A percentile compares a stretch with the other conserved stretches of the same genome.
phyloP scores from a whole-genome alignment of 2,888 invertebrate genomes.

The Macrosiphum euphorbiae region DNA sequence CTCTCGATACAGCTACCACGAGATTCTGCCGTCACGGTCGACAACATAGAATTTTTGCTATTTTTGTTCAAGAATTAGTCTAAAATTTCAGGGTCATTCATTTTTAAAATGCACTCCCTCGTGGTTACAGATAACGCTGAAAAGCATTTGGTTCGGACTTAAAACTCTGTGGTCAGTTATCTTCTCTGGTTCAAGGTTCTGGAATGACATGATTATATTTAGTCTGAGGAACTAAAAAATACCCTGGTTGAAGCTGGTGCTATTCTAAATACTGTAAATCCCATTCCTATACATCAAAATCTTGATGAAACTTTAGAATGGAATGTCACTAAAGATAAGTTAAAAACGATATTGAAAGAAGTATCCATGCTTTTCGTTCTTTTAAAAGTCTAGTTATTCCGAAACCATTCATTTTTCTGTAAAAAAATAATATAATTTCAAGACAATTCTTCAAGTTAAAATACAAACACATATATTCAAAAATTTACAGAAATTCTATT shows the following conservation, averaged over 20 bases:
- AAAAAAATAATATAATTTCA: slow-evolving; percentile 17
- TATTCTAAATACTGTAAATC: neutral
- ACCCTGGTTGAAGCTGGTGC: neutral
- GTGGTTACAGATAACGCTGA: too few species aligned
- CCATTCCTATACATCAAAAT: neutral
- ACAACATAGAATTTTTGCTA: too few species aligned
- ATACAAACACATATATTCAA: neutral
- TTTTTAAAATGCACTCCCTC: too few species aligned
- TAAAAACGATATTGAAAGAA: neutral
- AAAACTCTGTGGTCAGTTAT: too few species aligned
- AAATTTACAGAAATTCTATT: neutral
- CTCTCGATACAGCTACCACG: too few species aligned
- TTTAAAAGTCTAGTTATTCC: slow-evolving; percentile 95
- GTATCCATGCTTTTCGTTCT: slow-evolving; percentile 92
- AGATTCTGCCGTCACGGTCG: too few species aligned
- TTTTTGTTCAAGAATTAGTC: too few species aligned
- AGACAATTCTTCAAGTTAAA: too few species aligned
- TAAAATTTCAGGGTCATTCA: too few species aligned
- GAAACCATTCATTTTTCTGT: slow-evolving; percentile 90
- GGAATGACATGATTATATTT: too few species aligned
- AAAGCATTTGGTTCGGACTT: too few species aligned
- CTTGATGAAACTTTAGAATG: neutral
- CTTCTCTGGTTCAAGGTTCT: too few species aligned
- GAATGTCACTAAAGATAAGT: neutral
- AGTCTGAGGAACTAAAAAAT: neutral